phyloP scores from a whole-genome alignment of 2,113 vertebrate species.

The Recurvirostra avosetta region DNA sequence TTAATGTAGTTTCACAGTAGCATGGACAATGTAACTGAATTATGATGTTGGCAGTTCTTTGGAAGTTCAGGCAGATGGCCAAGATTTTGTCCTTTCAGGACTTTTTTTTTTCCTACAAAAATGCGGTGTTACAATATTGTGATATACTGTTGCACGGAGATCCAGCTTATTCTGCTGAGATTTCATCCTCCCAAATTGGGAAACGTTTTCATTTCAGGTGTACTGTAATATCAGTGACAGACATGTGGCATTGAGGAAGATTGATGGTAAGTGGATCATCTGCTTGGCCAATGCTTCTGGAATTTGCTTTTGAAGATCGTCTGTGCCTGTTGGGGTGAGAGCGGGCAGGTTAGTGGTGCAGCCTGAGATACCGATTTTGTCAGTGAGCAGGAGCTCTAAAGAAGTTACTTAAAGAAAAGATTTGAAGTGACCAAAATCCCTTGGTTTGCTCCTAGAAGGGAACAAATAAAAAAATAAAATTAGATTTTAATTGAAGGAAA shows the following conservation, averaged over 20 bases:
- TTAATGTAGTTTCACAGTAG: conserved; percentile 43
- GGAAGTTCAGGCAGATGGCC: neutral
- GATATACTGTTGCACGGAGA: neutral
- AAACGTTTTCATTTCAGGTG: neutral
- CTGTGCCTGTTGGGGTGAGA: neutral
- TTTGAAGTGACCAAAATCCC: neutral
- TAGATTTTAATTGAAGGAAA: neutral
- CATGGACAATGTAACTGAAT: conserved; percentile 2
- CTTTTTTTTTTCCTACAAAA: neutral
- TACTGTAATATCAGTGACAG: neutral
- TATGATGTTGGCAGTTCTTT: conserved; percentile 1
- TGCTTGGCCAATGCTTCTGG: neutral
- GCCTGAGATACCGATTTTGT: neutral
- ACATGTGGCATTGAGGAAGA: neutral
- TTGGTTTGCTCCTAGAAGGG: neutral
- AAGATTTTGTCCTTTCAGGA: conserved; percentile 28
- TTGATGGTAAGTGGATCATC: neutral
- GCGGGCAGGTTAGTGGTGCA: neutral
- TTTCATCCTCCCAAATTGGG: neutral
- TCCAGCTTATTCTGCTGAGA: neutral
- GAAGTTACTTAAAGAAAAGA: neutral
- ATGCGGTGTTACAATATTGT: neutral
- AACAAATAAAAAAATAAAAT: neutral
- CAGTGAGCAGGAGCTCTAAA: neutral
- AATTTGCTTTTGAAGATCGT: neutral